Evolutionary conservation across 2,888 invertebrate species (phyloP).

Genomic region (Calliscelio sp.): DNA sequence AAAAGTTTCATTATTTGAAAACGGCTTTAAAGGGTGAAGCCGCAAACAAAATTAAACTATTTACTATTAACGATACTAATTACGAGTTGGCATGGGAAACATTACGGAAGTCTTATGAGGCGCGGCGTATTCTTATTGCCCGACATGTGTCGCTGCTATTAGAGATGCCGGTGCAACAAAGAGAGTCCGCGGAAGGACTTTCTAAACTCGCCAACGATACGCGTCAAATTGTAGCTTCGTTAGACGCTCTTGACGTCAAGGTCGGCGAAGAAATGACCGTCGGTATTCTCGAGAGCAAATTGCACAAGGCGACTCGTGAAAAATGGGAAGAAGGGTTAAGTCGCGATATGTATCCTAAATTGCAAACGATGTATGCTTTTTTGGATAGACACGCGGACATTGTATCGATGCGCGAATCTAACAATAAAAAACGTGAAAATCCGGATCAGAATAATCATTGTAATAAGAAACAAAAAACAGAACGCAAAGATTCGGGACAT

Average conservation of each 20-base stretch:
- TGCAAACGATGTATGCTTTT: slow-evolving; percentile 36
- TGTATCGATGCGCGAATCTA: slow-evolving; percentile 2
- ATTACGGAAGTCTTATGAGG: slow-evolving; percentile 65
- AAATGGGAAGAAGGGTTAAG: slow-evolving; percentile 64
- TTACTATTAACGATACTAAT: slow-evolving; percentile 42
- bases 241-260: slow-evolving; percentile 59
- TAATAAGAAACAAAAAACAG: too few relatives aligned
- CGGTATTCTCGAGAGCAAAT: slow-evolving; percentile 68
- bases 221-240: slow-evolving; percentile 65
- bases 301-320: slow-evolving; percentile 60
- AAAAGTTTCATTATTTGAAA: slow-evolving; percentile 64
- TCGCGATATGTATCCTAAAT: slow-evolving; percentile 33
- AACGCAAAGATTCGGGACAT: background rate
- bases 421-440: background rate
- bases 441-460: background rate
- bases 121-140: slow-evolving; percentile 59
- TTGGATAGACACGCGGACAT: slow-evolving; percentile 15
- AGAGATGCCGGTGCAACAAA: slow-evolving; percentile 45
- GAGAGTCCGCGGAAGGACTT: slow-evolving; percentile 48
- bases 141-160: slow-evolving; percentile 59
- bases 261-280: slow-evolving; percentile 68
- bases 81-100: slow-evolving; percentile 61
- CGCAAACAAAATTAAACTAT: slow-evolving; percentile 42
- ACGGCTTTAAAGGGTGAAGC: slow-evolving; percentile 62
- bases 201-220: slow-evolving; percentile 60